Evolutionary conservation across 2,888 invertebrate genomes (phyloP).

Genomic region (Drosophila neotestacea): DNA sequence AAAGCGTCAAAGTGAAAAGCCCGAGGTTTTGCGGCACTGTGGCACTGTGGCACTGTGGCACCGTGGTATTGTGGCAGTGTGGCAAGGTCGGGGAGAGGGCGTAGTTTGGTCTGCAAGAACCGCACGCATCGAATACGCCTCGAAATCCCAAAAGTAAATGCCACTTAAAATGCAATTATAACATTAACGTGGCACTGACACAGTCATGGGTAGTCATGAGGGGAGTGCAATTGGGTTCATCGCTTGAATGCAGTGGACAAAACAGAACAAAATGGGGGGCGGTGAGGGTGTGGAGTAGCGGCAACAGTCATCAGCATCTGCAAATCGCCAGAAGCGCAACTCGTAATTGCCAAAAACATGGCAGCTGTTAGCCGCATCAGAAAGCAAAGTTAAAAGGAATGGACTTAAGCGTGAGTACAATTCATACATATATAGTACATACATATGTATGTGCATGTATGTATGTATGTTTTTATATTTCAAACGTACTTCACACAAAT

Average conservation of each 20-base stretch:
- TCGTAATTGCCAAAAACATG: neutral
- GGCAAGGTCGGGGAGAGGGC: neutral
- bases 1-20: slow-evolving; percentile 8
- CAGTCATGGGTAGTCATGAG: too few species aligned
- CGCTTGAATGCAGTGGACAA: neutral
- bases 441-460: neutral
- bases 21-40: neutral
- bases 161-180: slow-evolving; percentile 67
- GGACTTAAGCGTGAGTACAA: neutral
- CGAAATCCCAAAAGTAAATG: slow-evolving; percentile 37
- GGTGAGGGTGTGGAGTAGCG: neutral
- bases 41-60: neutral
- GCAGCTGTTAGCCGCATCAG: slow-evolving; percentile 1
- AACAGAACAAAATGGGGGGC: too few species aligned
- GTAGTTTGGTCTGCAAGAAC: neutral
- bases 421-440: neutral
- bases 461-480: neutral
- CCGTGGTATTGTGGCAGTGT: neutral
- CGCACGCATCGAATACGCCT: slow-evolving; percentile 14
- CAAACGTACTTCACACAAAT: neutral
- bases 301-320: neutral
- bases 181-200: slow-evolving; percentile 4
- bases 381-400: neutral
- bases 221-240: neutral
- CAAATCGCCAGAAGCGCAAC: neutral